A percentile compares a stretch with the other conserved stretches of the same genome.
phyloP scores from a whole-genome alignment of 2,113 vertebrate genomes.

The Xenopus laevis region DNA sequence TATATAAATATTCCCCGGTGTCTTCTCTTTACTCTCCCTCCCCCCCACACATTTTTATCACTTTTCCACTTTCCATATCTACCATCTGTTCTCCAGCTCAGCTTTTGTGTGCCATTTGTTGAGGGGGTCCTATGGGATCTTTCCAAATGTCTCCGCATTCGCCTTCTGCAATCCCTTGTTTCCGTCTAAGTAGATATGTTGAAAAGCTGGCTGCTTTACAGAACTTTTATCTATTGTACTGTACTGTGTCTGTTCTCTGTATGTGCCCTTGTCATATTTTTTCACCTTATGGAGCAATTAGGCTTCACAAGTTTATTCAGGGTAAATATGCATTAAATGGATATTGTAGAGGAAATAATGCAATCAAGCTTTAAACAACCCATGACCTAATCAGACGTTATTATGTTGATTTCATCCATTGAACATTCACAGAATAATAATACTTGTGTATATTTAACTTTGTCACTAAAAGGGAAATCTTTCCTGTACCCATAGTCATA shows the following conservation, averaged over 20 bases:
- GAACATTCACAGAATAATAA: constrained; percentile 6
- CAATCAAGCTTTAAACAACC: constrained; percentile 34
- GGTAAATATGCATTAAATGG: background rate
- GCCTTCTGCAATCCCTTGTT: constrained; percentile 34
- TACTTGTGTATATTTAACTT: background rate
- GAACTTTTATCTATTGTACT: background rate
- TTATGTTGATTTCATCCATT: constrained; percentile 23
- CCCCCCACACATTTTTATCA: constrained; percentile 6
- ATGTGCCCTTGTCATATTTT: constrained; percentile 30
- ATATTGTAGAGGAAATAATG: constrained; percentile 16
- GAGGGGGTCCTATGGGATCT: constrained; percentile 32
- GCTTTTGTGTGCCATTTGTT: constrained; percentile 36
- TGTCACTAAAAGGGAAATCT: background rate
- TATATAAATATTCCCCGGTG: constrained; percentile 30
- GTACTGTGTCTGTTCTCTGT: background rate
- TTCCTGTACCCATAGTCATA: background rate
- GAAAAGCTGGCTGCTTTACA: constrained; percentile 7
- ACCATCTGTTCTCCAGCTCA: constrained; percentile 38
- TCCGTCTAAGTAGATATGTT: constrained; percentile 22
- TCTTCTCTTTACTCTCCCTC: background rate
- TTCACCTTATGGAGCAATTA: constrained; percentile 7
- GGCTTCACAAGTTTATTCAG: constrained; percentile 3
- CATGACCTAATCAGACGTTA: constrained; percentile 36
- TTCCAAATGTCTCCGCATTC: constrained; percentile 38
- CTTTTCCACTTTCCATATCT: constrained; percentile 19